Evolutionary conservation across 92 coral and sea anemone genomes (phyloP), one percentile per base, ranked within the genome.

Genomic region (Porites cylindrica): DNA sequence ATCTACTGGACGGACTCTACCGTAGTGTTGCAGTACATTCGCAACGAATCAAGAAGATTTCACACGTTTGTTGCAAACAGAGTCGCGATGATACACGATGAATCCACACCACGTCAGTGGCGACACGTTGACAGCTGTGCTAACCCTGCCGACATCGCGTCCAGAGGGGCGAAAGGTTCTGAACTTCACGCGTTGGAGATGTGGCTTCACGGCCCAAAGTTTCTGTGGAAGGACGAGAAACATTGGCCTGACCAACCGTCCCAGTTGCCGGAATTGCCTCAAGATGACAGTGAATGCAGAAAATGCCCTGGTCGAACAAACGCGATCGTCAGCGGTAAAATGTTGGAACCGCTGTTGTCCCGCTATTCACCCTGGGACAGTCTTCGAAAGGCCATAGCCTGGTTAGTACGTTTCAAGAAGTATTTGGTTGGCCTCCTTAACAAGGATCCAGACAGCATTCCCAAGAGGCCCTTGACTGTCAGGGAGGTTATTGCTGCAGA

Each of bases 1-100:
- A 26, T 56, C 77, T 80, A 81, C 81, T 86, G 90, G 90, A 86
- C 78, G 17, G 90, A 86, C 78, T 81, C 88, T 54, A 86, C 87
- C 11, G 43, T 76, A 19, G 88, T 86, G 38, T 77, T 86, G 51
- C 77, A 75, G 14, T 86, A 80, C 20, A 51, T 86, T 13, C 18
- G 18, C 43, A 86, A 86, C 43, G 70, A 52, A 13, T 23, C 51
- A 53, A 72, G 69, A 59, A 38, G 90, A 51, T 86, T 86, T 70
- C 77, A 86, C 58, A 78, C 90, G 14, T 86, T 86, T 53, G 90
- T 86, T 19, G 88, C 90, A 18, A 86, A 86, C 81, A 32, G 88
- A 17, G 4, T 86, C 10, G 88, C 78, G 10, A 54, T 78, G 26
- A 86, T 86, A 10, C 90, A 64, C 6, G 80, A 86, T 10, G 75